Evolutionary conservation across 2,113 vertebrate species (phyloP).

Genomic region (Laticauda laticaudata): DNA sequence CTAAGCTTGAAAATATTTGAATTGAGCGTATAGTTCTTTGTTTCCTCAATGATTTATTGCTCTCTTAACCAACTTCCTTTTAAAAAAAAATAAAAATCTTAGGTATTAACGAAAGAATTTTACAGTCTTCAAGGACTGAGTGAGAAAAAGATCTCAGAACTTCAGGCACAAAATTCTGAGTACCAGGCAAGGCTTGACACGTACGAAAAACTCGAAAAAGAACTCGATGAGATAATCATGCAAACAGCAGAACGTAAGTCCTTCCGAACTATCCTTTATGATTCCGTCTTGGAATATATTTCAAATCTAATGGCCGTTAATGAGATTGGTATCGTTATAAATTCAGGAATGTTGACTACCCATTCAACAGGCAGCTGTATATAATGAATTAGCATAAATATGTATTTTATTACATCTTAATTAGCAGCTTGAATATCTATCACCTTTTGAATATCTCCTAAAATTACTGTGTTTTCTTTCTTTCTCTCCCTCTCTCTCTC

Average conservation of each 20-base stretch:
- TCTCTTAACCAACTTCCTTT: constrained; percentile 25
- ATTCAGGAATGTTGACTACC: not conserved
- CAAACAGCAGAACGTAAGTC: constrained; percentile 93
- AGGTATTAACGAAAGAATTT: constrained; percentile 97
- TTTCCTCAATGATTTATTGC: constrained; percentile 18
- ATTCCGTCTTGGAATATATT: constrained; percentile 18
- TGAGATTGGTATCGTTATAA: constrained; percentile 6
- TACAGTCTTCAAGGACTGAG: constrained; percentile 91
- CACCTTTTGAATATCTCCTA: not conserved
- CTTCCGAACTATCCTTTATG: constrained; percentile 4
- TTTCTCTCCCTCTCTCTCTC: not conserved
- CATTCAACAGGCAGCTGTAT: not conserved
- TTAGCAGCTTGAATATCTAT: constrained; percentile 25
- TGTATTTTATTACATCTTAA: constrained; percentile 26
- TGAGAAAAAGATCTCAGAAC: constrained; percentile 84
- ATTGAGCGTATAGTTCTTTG: not conserved
- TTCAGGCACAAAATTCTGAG: constrained; percentile 87
- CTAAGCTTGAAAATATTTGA: not conserved
- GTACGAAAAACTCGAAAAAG: constrained; percentile 91
- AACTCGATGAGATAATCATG: constrained; percentile 93
- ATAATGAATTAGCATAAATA: constrained; percentile 12
- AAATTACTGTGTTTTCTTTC: not conserved
- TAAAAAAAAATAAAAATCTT: constrained; percentile 18
- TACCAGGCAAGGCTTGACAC: constrained; percentile 84
- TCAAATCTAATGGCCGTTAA: constrained; percentile 23